Conservation (phyloP, 2,113 vertebrate species). For the Halcyon senegalensis region DNA sequence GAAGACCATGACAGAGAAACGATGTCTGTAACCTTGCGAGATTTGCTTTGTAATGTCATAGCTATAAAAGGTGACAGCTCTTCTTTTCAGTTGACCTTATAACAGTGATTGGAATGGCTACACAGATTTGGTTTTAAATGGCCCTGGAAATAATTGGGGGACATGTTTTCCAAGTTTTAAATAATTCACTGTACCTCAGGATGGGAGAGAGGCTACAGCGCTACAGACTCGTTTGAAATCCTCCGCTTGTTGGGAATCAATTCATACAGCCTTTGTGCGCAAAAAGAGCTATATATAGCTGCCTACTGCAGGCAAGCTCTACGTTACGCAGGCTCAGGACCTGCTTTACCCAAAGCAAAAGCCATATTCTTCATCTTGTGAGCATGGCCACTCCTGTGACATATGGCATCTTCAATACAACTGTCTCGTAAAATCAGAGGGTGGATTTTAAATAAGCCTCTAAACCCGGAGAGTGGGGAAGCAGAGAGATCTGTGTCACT, state of each 20-base stretch:
- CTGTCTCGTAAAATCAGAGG: neutral
- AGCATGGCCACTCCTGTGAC: neutral
- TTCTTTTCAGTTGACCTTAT: neutral
- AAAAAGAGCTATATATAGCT: slow-evolving; percentile 56
- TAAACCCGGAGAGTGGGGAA: neutral
- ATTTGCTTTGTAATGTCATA: neutral
- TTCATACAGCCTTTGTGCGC: slow-evolving; percentile 37
- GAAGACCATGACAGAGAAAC: neutral
- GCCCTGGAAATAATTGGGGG: neutral
- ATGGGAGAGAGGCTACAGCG: neutral
- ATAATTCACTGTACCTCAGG: neutral
- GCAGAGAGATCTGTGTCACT: neutral
- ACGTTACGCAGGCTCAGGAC: neutral
- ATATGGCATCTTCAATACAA: neutral
- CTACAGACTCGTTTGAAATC: slow-evolving; percentile 32
- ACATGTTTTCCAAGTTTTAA: neutral
- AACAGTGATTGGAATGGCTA: neutral
- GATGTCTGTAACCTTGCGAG: neutral
- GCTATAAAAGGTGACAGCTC: neutral
- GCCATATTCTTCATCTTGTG: neutral
- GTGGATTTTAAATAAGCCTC: neutral
- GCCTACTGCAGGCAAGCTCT: slow-evolving; percentile 35
- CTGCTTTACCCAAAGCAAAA: slow-evolving; percentile 10
- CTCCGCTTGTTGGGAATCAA: slow-evolving; percentile 38
- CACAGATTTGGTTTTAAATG: neutral